phyloP scores from a whole-genome alignment of 2,113 vertebrate genomes.

The Eublepharis macularius region DNA sequence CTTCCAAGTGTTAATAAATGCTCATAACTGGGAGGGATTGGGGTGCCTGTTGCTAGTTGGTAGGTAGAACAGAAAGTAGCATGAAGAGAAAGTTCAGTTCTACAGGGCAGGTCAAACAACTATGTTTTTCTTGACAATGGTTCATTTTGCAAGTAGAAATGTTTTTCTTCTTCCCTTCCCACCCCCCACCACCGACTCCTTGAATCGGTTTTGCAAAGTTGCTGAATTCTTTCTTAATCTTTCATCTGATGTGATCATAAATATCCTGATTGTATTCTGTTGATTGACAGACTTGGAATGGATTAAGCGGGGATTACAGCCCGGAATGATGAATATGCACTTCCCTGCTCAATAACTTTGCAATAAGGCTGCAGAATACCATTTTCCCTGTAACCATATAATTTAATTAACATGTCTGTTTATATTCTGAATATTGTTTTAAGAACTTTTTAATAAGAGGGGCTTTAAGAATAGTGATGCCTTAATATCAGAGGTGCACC shows the following conservation, averaged over 20 bases:
- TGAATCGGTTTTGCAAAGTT: conserved; percentile 71
- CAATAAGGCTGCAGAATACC: conserved; percentile 66
- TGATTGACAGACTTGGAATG: conserved; percentile 74
- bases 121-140: conserved; percentile 70
- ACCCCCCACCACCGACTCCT: not conserved
- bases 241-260: conserved; percentile 73
- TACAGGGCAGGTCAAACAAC: conserved; percentile 71
- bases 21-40: not conserved
- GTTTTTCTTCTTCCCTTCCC: conserved; percentile 47
- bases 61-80: too few relatives aligned
- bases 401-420: conserved; percentile 76
- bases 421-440: conserved; percentile 71
- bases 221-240: conserved; percentile 77
- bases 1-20: conserved; percentile 66
- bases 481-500: conserved; percentile 55
- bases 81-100: conserved; percentile 72
- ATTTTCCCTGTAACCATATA: conserved; percentile 72
- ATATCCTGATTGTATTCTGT: conserved; percentile 75
- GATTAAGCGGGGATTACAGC: conserved; percentile 74
- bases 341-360: conserved; percentile 72
- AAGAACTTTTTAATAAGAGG: conserved; percentile 71
- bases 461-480: conserved; percentile 66
- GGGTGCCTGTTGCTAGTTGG: conserved; percentile 56
- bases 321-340: conserved; percentile 72
- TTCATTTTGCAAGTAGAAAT: conserved; percentile 69